phyloP scores from a whole-genome alignment of 1,140 invertebrate species.

The Aphidius ervi region DNA sequence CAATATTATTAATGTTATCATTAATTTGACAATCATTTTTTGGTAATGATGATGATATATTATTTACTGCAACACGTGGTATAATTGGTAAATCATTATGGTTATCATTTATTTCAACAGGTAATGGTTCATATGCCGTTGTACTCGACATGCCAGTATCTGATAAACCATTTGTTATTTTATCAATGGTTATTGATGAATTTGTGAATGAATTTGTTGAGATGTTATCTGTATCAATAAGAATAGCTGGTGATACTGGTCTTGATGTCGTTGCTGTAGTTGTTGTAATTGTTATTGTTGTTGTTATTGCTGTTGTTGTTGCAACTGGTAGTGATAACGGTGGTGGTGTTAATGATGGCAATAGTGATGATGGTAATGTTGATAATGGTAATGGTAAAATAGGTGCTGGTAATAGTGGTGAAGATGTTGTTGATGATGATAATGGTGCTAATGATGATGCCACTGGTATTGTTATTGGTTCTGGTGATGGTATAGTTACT shows the following conservation, averaged over 20 bases:
- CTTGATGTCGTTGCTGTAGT: too few species aligned
- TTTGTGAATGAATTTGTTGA: too few species aligned
- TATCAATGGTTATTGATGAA: constrained; percentile 26
- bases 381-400: background rate
- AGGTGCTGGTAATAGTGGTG: too few species aligned
- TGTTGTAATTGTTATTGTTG: too few species aligned
- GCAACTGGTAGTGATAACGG: background rate
- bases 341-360: background rate
- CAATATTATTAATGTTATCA: constrained; percentile 36
- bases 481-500: background rate
- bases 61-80: constrained; percentile 27
- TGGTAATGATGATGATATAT: constrained; percentile 28
- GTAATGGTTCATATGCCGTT: constrained; percentile 30
- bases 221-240: too few species aligned
- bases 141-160: constrained; percentile 31
- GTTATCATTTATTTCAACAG: constrained; percentile 31
- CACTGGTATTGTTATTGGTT: background rate
- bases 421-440: constrained; percentile 3
- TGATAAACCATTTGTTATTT: constrained; percentile 42
- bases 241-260: too few species aligned
- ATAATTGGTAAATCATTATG: constrained; percentile 27
- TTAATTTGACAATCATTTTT: constrained; percentile 26
- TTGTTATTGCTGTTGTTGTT: background rate
- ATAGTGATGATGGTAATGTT: too few species aligned
- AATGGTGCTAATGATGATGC: constrained; percentile 9